Conservation (phyloP, 2,797 vertebrate genomes). For the Enteromius fasciolatus region DNA sequence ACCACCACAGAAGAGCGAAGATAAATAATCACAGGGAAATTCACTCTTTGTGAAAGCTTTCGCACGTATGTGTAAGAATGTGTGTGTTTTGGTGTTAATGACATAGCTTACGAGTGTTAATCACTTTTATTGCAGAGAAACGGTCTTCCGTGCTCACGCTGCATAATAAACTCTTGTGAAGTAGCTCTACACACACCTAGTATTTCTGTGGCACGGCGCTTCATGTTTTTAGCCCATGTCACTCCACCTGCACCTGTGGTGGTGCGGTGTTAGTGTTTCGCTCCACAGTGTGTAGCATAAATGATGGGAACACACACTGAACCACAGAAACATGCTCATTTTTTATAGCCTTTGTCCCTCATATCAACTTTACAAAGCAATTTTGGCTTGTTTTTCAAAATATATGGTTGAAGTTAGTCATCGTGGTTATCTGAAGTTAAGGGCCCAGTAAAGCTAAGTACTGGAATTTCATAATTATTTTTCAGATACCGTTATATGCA, state of each 20-base stretch:
- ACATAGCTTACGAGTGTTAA: slow-evolving; percentile 7
- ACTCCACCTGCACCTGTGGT: slow-evolving; percentile 43
- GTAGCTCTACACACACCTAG: not conserved
- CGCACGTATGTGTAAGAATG: slow-evolving; percentile 2
- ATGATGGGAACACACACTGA: slow-evolving; percentile 32
- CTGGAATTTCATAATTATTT: not conserved
- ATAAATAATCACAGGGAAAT: slow-evolving; percentile 48
- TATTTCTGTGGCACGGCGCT: not conserved
- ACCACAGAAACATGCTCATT: slow-evolving; percentile 34
- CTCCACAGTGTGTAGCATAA: slow-evolving; percentile 39
- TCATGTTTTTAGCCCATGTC: slow-evolving; percentile 18
- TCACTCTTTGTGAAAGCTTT: not conserved
- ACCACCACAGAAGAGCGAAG: slow-evolving; percentile 38
- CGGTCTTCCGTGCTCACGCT: not conserved
- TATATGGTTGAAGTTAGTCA: not conserved
- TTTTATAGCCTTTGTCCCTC: not conserved
- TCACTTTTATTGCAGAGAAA: not conserved
- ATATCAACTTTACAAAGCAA: not conserved
- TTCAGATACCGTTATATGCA: not conserved
- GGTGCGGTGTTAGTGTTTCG: slow-evolving; percentile 17
- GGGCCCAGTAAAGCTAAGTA: not conserved
- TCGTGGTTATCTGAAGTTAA: not conserved
- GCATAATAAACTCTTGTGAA: slow-evolving; percentile 9
- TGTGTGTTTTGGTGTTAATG: slow-evolving; percentile 35
- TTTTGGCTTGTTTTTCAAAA: slow-evolving; percentile 7